These are phyloP conservation scores for Ceramica pisi DNA, from an alignment of 2,888 invertebrate species.

Conservation along the genomic window DNA sequence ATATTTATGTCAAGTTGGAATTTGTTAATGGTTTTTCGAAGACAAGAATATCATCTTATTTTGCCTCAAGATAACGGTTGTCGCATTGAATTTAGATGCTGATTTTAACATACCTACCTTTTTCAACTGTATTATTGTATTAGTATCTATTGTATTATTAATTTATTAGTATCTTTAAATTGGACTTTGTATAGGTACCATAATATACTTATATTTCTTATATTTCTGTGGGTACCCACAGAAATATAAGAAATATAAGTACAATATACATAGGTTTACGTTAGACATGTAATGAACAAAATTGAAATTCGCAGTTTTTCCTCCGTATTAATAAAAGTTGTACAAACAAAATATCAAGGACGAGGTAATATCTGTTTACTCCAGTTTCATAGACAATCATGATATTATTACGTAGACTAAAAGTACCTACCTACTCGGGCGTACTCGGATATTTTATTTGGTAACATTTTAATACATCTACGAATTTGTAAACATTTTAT, in stretches of 20 bases:
- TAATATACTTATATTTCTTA: no score
- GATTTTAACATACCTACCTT: background rate
- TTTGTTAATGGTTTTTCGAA: conserved; percentile 12
- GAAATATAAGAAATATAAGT: no score
- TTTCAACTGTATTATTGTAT: background rate
- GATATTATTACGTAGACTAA: conserved; percentile 9
- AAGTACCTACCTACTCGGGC: background rate
- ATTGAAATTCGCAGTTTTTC: conserved; percentile 31
- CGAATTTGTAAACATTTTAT: conserved; percentile 14
- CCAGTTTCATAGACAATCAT: conserved; percentile 29
- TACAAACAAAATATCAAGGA: conserved; percentile 41
- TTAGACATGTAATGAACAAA: conserved; percentile 15
- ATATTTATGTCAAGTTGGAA: conserved; percentile 17
- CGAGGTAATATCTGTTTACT: conserved; percentile 22
- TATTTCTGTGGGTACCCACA: no score
- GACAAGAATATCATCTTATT: conserved; percentile 4
- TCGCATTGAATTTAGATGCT: background rate
- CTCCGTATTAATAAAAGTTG: conserved; percentile 13
- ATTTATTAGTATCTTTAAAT: no score
- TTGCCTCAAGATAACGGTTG: background rate
- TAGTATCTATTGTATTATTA: no score
- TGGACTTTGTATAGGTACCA: background rate
- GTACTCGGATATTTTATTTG: conserved; percentile 19
- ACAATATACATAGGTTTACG: background rate
- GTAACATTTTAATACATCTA: conserved; percentile 27